phyloP scores from a whole-genome alignment of 1,140 invertebrate species.

The Dinothrombium tinctorium region DNA sequence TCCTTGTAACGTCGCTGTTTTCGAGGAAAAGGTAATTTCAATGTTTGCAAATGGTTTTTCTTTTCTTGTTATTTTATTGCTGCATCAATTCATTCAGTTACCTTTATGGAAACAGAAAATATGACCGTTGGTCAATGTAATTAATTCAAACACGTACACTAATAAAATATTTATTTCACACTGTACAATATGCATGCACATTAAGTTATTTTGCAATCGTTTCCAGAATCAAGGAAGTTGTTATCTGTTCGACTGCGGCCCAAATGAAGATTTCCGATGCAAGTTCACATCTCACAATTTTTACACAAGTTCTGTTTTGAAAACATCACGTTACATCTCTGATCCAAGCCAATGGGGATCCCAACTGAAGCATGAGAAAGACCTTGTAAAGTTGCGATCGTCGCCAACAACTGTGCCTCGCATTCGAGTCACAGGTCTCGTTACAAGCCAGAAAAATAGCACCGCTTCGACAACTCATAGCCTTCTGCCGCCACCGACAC shows the following conservation, averaged over 20 bases:
- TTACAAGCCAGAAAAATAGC: not conserved
- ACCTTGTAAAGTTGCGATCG: constrained; percentile 44
- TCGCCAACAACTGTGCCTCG: not conserved
- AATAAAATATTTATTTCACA: no score
- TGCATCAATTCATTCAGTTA: no score
- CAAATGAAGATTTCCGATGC: constrained; percentile 64
- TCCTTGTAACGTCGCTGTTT: constrained; percentile 68
- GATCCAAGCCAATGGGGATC: constrained; percentile 33
- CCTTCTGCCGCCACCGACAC: not conserved
- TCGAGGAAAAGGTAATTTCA: constrained; percentile 58
- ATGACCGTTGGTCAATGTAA: no score
- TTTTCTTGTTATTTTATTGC: no score
- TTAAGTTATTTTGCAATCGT: no score
- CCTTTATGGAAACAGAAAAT: no score
- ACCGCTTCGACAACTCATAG: not conserved
- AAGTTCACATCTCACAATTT: constrained; percentile 67
- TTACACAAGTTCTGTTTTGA: constrained; percentile 64
- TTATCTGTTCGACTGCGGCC: constrained; percentile 72
- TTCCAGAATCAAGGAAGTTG: constrained; percentile 56
- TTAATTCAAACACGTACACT: no score
- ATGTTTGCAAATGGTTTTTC: no score
- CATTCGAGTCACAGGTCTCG: not conserved
- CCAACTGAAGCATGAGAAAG: constrained; percentile 51
- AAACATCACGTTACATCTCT: no score
- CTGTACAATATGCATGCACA: no score